These are phyloP conservation scores for Hyposmocoma kahamanoa DNA, from an alignment of 1,140 invertebrate genomes.

Conservation along the genomic window DNA sequence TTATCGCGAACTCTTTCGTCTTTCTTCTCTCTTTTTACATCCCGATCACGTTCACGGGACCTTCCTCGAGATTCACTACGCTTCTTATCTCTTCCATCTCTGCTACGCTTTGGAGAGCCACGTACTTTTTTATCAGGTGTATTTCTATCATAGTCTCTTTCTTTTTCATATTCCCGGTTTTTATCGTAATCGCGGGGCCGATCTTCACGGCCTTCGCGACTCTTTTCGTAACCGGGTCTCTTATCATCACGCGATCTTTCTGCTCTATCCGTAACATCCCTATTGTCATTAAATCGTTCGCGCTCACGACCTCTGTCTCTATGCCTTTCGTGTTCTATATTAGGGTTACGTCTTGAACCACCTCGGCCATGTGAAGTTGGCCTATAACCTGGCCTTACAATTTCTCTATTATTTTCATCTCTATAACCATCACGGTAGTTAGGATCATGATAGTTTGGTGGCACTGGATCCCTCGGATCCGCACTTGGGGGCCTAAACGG, in stretches of 20 bases:
- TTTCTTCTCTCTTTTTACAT: constrained; percentile 53
- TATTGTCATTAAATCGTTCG: constrained; percentile 36
- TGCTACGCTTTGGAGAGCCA: constrained; percentile 48
- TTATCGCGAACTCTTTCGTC: constrained; percentile 57
- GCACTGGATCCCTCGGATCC: constrained; percentile 41
- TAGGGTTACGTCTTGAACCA: constrained; percentile 44
- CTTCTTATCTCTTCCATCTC: constrained; percentile 54
- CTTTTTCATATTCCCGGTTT: constrained; percentile 57
- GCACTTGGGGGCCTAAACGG: constrained; percentile 51
- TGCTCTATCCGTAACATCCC: not conserved
- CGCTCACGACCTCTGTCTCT: constrained; percentile 47
- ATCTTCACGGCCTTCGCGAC: constrained; percentile 40
- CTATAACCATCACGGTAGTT: constrained; percentile 53
- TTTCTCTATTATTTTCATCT: constrained; percentile 49
- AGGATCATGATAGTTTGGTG: constrained; percentile 41
- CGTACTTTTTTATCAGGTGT: constrained; percentile 58
- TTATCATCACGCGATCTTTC: constrained; percentile 47
- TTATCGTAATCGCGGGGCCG: constrained; percentile 50
- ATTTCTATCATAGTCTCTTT: constrained; percentile 46
- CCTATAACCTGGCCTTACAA: constrained; percentile 34
- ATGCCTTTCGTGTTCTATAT: constrained; percentile 49
- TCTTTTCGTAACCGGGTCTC: constrained; percentile 37
- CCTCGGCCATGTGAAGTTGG: constrained; percentile 41
- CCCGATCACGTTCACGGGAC: constrained; percentile 48
- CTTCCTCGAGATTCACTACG: constrained; percentile 60